These are phyloP conservation scores for Epizoanthus scotinus DNA, from an alignment of 92 coral and sea anemone genomes.

Conservation along the genomic window DNA sequence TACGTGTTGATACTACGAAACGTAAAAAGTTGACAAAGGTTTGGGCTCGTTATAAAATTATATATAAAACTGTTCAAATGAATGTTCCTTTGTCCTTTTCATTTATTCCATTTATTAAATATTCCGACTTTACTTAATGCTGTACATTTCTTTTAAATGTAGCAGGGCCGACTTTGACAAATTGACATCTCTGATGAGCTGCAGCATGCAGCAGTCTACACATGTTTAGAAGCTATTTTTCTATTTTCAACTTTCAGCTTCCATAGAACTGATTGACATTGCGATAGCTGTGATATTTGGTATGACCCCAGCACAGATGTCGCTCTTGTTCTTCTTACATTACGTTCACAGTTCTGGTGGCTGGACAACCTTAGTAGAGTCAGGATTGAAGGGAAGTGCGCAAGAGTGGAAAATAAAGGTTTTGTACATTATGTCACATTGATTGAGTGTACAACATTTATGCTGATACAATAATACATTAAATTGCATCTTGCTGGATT, in stretches of 20 bases:
- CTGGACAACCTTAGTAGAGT: slow-evolving; percentile 62
- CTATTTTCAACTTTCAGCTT: slow-evolving; percentile 44
- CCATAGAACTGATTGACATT: slow-evolving; percentile 68
- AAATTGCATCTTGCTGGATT: too few relatives aligned
- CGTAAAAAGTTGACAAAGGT: too few relatives aligned
- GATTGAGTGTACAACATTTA: background rate
- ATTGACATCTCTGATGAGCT: too few relatives aligned
- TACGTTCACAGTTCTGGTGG: slow-evolving; percentile 84
- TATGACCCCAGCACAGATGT: slow-evolving; percentile 84
- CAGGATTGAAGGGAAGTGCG: slow-evolving; percentile 84
- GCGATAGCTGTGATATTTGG: slow-evolving; percentile 80
- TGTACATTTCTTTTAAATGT: too few relatives aligned
- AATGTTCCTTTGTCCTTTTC: background rate
- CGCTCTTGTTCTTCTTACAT: slow-evolving; percentile 87
- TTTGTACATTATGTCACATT: background rate
- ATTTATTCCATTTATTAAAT: background rate
- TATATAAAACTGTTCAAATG: too few relatives aligned
- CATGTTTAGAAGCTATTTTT: background rate
- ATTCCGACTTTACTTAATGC: too few relatives aligned
- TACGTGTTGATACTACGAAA: too few relatives aligned
- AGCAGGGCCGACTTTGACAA: too few relatives aligned
- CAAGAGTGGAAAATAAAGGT: slow-evolving; percentile 92
- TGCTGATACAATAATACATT: too few relatives aligned
- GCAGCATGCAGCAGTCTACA: too few relatives aligned
- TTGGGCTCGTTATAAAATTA: too few relatives aligned